Percentiles rank a stretch among this genome's conserved stretches.
Conservation (phyloP, 2,888 invertebrate species). For the Pemphredon lugubris region DNA sequence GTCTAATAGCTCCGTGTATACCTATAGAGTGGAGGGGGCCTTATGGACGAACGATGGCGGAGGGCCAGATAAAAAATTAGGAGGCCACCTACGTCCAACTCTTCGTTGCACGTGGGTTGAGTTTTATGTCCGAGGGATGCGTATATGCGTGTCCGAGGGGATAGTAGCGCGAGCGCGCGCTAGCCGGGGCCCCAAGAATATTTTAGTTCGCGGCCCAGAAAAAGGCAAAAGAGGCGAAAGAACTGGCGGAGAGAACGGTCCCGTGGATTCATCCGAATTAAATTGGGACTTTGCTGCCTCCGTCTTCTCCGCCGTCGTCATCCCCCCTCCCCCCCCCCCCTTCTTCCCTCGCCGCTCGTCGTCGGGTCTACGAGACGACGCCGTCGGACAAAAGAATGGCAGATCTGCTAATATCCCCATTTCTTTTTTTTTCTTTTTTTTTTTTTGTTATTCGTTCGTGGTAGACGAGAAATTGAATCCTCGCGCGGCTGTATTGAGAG, state of each 20-base stretch:
- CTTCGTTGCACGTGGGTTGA: slow-evolving; percentile 43
- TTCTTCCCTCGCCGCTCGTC: background rate
- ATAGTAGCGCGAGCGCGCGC: slow-evolving; percentile 4
- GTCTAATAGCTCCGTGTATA: slow-evolving; percentile 36
- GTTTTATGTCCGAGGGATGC: slow-evolving; percentile 32
- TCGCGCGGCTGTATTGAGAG: slow-evolving; percentile 27
- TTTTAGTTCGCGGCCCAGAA: slow-evolving; percentile 48
- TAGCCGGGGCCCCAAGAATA: slow-evolving; percentile 43
- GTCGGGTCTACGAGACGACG: slow-evolving; percentile 34
- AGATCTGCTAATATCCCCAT: slow-evolving; percentile 39
- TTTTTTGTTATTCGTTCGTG: no score
- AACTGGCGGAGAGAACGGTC: slow-evolving; percentile 13
- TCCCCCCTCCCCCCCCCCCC: background rate
- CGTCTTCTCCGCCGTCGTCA: background rate
- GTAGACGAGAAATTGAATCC: slow-evolving; percentile 51
- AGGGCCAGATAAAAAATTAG: slow-evolving; percentile 58
- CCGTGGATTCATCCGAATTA: slow-evolving; percentile 54
- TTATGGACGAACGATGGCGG: slow-evolving; percentile 18
- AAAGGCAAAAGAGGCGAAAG: slow-evolving; percentile 22
- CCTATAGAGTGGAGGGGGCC: slow-evolving; percentile 10
- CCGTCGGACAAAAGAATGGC: slow-evolving; percentile 50
- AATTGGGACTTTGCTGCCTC: slow-evolving; percentile 43
- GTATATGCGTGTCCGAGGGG: slow-evolving; percentile 11
- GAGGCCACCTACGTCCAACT: slow-evolving; percentile 57
- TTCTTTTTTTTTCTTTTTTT: no score